phyloP scores from a whole-genome alignment of 1,140 invertebrate genomes.

The Aphelinus atriplicis region DNA sequence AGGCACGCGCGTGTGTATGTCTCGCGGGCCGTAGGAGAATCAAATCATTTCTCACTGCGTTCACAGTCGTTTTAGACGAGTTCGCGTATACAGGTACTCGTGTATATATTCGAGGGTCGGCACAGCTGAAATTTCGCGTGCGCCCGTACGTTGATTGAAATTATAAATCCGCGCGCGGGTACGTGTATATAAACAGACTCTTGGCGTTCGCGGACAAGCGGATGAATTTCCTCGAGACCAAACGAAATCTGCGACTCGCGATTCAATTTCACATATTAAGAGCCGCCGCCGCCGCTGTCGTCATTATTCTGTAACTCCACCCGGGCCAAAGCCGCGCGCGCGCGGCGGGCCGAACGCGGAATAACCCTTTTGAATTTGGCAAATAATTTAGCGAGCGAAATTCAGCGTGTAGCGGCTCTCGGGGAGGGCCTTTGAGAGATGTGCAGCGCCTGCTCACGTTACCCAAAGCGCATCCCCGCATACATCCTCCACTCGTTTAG shows the following conservation, averaged over 20 bases:
- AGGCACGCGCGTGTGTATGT: too few species aligned
- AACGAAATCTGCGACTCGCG: background rate
- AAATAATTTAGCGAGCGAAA: slow-evolving; percentile 37
- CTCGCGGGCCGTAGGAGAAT: too few species aligned
- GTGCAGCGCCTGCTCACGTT: slow-evolving; percentile 8
- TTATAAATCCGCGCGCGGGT: slow-evolving; percentile 37
- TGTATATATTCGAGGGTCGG: too few species aligned
- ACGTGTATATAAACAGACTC: background rate
- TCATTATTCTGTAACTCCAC: too few species aligned
- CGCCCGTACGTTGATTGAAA: slow-evolving; percentile 3
- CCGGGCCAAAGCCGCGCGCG: too few species aligned
- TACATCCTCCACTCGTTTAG: slow-evolving; percentile 22
- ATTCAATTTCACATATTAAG: slow-evolving; percentile 38
- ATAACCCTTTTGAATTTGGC: slow-evolving; percentile 38
- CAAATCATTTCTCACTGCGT: too few species aligned
- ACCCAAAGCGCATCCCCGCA: slow-evolving; percentile 28
- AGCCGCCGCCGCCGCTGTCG: too few species aligned
- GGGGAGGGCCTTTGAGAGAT: slow-evolving; percentile 22
- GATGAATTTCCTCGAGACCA: background rate
- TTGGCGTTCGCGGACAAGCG: background rate
- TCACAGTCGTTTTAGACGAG: too few species aligned
- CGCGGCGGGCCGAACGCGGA: slow-evolving; percentile 25
- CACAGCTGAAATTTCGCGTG: background rate
- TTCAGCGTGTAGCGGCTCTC: slow-evolving; percentile 10
- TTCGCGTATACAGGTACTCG: too few species aligned